Evolutionary conservation across 2,113 vertebrate species (phyloP).

Genomic region (Xiphophorus maculatus): DNA sequence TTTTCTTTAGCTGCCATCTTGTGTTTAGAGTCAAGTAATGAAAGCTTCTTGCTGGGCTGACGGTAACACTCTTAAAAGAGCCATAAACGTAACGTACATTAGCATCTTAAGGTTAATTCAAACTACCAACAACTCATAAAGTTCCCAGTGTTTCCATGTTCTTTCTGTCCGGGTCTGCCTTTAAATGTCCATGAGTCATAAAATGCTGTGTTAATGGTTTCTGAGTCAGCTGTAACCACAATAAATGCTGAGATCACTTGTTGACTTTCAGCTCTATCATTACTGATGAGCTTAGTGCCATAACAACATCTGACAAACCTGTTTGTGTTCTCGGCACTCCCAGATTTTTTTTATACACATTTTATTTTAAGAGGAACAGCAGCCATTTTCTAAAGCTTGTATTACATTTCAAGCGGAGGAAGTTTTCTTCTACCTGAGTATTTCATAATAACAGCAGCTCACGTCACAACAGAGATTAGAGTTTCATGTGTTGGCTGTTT

Average conservation of each 20-base stretch:
- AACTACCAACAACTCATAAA: background rate
- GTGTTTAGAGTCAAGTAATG: too few relatives aligned
- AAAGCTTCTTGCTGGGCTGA: too few relatives aligned
- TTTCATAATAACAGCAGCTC: slow-evolving; percentile 19
- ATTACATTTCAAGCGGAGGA: slow-evolving; percentile 15
- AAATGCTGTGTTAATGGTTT: slow-evolving; percentile 1
- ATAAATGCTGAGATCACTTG: slow-evolving; percentile 12
- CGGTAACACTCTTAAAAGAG: too few relatives aligned
- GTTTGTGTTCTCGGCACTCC: slow-evolving; percentile 20
- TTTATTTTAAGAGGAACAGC: slow-evolving; percentile 1
- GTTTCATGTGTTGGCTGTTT: slow-evolving; percentile 33
- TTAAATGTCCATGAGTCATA: slow-evolving; percentile 2
- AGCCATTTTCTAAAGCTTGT: slow-evolving; percentile 30
- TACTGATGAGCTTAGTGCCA: background rate
- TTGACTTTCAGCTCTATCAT: background rate
- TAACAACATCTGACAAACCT: slow-evolving; percentile 2
- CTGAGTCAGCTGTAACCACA: slow-evolving; percentile 10
- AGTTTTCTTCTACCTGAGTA: slow-evolving; percentile 23
- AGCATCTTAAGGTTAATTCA: background rate
- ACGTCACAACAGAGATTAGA: slow-evolving; percentile 22
- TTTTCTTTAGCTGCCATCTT: too few relatives aligned
- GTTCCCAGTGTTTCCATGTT: background rate
- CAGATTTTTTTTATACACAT: background rate
- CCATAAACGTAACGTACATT: background rate
- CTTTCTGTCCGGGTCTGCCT: slow-evolving; percentile 27